Evolutionary conservation across 30 jellyfish, hydroid and myxozoan genomes (phyloP).

Genomic region (Sanderia malayensis): DNA sequence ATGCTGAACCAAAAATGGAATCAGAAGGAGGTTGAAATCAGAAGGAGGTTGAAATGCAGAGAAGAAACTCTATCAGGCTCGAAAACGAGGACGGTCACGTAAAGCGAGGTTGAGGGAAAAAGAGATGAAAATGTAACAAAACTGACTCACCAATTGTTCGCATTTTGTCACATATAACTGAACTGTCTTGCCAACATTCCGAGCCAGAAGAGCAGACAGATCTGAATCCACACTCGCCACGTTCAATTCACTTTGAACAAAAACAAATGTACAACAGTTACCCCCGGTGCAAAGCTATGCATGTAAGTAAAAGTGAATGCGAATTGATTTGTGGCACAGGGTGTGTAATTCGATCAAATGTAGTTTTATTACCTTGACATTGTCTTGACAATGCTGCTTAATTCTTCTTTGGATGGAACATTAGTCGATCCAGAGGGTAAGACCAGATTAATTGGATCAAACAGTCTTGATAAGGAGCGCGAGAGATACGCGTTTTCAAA

Average conservation of each 20-base stretch:
- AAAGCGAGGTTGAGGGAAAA: no score
- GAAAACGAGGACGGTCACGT: no score
- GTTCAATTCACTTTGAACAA: slow-evolving; percentile 68
- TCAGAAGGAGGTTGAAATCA: no score
- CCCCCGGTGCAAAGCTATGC: no score
- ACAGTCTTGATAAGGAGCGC: slow-evolving; percentile 79
- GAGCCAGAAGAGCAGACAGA: slow-evolving; percentile 69
- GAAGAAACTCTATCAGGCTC: no score
- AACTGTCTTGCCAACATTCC: slow-evolving; percentile 85
- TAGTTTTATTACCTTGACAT: slow-evolving; percentile 96
- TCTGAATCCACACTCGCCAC: slow-evolving; percentile 92
- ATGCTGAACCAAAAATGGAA: no score
- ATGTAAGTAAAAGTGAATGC: no score
- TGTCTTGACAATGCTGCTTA: slow-evolving; percentile 71
- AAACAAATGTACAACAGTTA: no score
- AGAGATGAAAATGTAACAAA: not conserved
- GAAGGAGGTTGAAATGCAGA: no score
- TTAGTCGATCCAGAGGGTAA: slow-evolving; percentile 80
- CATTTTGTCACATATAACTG: slow-evolving; percentile 87
- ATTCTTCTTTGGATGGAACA: slow-evolving; percentile 88
- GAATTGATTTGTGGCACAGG: no score
- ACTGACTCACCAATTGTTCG: slow-evolving; percentile 81
- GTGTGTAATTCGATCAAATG: no score
- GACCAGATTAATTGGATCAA: slow-evolving; percentile 91
- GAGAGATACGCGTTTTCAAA: slow-evolving; percentile 87